Conservation (phyloP, 2,113 vertebrate species). For the Plecotus auritus region DNA sequence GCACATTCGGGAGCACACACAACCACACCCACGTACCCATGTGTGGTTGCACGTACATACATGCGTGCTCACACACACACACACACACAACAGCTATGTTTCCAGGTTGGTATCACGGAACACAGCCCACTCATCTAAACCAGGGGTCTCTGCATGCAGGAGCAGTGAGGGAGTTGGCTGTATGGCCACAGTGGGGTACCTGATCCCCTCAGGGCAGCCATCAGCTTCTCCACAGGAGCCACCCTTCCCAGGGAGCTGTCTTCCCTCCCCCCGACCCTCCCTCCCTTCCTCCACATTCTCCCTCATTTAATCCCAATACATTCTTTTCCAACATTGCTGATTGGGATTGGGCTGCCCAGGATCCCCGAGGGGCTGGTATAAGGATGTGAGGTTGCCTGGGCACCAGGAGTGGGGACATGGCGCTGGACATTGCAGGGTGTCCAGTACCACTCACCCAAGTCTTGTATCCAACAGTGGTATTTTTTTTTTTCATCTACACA, state of each 20-base stretch:
- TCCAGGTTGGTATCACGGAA: too few species aligned
- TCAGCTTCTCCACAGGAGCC: not conserved
- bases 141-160: not conserved
- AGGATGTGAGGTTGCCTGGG: not conserved
- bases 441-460: not conserved
- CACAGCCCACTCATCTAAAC: not conserved
- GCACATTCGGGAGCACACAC: rapidly evolving
- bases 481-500: not conserved
- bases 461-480: not conserved
- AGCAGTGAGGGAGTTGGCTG: not conserved
- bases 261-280: too few species aligned
- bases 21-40: not conserved
- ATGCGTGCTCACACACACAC: not conserved
- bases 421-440: not conserved
- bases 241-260: not conserved
- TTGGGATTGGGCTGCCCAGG: not conserved
- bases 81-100: not conserved
- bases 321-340: not conserved
- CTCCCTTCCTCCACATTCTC: too few species aligned
- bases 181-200: not conserved
- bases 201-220: not conserved
- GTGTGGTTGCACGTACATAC: not conserved
- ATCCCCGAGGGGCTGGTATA: not conserved
- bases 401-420: not conserved
- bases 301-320: not conserved